Evolutionary conservation across 1,140 invertebrate genomes (phyloP).

Genomic region (Bombus pyrosoma): DNA sequence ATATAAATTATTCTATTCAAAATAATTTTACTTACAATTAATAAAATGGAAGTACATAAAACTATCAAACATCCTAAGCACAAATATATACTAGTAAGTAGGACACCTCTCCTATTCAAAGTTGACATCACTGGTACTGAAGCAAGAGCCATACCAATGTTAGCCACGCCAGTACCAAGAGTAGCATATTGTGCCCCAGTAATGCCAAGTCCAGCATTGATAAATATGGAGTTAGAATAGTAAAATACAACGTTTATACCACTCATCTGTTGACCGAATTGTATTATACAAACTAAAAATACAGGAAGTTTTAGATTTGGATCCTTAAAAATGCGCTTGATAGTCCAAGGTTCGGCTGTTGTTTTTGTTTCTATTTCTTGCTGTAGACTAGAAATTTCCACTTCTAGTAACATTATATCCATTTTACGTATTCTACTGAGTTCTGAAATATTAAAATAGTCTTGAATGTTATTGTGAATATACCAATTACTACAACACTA

Average conservation of each 20-base stretch:
- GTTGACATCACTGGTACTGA: conserved; percentile 84
- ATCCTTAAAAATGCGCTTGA: conserved; percentile 83
- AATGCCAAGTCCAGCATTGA: conserved; percentile 84
- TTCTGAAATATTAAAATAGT: conserved; percentile 66
- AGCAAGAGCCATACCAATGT: conserved; percentile 87
- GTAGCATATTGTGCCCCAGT: conserved; percentile 86
- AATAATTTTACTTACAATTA: conserved; percentile 83
- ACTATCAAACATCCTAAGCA: conserved; percentile 83
- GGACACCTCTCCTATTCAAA: conserved; percentile 83
- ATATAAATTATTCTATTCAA: conserved; percentile 21
- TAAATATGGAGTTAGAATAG: conserved; percentile 90
- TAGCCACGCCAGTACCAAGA: conserved; percentile 88
- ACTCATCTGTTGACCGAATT: conserved; percentile 92
- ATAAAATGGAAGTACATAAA: conserved; percentile 83
- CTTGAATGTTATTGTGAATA: neutral
- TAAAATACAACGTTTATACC: conserved; percentile 95
- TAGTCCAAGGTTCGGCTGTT: conserved; percentile 80
- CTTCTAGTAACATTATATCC: conserved; percentile 68
- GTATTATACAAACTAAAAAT: conserved; percentile 88
- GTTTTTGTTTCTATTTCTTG: conserved; percentile 76
- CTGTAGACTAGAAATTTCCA: conserved; percentile 80
- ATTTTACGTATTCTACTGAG: conserved; percentile 74
- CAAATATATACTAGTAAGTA: conserved; percentile 84
- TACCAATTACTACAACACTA: neutral
- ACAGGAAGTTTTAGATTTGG: conserved; percentile 86